Evolutionary conservation across 2,797 vertebrate species (phyloP).

Genomic region (Jordanella pulchra): DNA sequence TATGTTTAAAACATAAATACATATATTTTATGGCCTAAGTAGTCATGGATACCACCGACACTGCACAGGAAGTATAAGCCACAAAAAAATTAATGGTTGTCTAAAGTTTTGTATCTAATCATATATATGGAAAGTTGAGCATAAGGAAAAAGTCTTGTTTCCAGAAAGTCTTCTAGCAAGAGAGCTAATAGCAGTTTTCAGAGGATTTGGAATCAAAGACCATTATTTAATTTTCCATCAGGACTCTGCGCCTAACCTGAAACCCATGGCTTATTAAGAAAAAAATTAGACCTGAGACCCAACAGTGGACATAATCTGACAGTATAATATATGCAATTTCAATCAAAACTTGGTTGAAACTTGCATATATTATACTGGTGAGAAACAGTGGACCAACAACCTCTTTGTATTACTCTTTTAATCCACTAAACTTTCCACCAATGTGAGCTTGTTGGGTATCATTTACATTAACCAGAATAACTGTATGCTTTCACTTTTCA

Average conservation of each 20-base stretch:
- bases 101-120: background rate
- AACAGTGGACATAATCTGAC: background rate
- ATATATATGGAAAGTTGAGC: background rate
- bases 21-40: background rate
- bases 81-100: background rate
- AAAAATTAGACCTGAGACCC: background rate
- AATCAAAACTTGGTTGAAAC: background rate
- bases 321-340: background rate
- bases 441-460: background rate
- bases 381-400: too few relatives aligned
- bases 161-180: background rate
- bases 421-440: conserved; percentile 3
- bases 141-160: background rate
- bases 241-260: background rate
- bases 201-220: background rate
- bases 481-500: background rate
- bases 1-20: background rate
- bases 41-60: background rate
- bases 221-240: background rate
- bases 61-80: background rate
- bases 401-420: background rate
- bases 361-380: too few relatives aligned
- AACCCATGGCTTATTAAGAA: background rate
- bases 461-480: background rate
- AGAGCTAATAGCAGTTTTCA: background rate